These are phyloP conservation scores for Sympetrum striolatum DNA, from an alignment of 2,888 invertebrate genomes.

Conservation along the genomic window DNA sequence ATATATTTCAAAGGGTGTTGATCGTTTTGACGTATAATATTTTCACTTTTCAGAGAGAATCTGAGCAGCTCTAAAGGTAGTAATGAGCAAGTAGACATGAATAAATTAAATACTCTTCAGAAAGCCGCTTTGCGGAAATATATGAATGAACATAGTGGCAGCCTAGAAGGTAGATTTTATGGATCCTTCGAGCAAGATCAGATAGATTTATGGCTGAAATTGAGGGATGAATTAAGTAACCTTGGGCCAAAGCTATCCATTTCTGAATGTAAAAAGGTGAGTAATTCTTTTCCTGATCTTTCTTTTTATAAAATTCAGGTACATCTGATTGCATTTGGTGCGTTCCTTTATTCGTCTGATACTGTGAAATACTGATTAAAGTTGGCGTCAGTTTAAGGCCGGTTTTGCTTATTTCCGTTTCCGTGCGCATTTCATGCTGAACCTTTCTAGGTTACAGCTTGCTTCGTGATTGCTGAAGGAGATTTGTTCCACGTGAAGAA, in stretches of 20 bases:
- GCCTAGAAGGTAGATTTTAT: neutral
- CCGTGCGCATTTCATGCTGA: too few relatives aligned
- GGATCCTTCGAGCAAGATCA: neutral
- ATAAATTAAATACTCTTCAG: neutral
- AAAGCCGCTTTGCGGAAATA: neutral
- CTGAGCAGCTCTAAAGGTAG: neutral
- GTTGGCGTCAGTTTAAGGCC: too few relatives aligned
- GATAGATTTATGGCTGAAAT: neutral
- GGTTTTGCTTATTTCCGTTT: too few relatives aligned
- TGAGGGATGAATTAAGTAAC: neutral
- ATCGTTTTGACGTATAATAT: too few relatives aligned
- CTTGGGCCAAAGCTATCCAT: neutral
- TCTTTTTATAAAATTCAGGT: too few relatives aligned
- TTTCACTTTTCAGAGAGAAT: neutral
- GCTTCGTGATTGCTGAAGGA: too few relatives aligned
- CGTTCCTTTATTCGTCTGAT: too few relatives aligned
- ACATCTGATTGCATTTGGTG: too few relatives aligned
- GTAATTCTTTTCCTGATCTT: neutral
- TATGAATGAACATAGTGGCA: neutral
- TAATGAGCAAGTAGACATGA: neutral
- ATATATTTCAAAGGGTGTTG: too few relatives aligned
- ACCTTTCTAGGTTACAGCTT: too few relatives aligned
- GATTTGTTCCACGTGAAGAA: too few relatives aligned
- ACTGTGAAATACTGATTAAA: too few relatives aligned
- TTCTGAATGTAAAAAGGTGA: neutral